Conservation (phyloP, 2,797 vertebrate species). For the Hapalemur alaotrensis region DNA sequence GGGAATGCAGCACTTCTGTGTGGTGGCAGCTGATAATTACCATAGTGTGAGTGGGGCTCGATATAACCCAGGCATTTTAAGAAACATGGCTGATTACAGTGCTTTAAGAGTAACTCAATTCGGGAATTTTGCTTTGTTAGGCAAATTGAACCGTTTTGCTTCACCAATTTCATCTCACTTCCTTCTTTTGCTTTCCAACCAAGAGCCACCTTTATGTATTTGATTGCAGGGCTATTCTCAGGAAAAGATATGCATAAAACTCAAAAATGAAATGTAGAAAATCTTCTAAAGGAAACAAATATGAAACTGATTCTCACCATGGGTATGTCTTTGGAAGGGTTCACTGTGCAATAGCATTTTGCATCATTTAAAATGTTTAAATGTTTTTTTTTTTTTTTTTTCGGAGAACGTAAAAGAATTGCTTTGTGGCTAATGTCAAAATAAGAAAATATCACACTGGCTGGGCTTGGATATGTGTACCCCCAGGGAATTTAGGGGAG, state of each 20-base stretch:
- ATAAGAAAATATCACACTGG: neutral
- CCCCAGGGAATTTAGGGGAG: neutral
- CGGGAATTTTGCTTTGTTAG: conserved; percentile 82
- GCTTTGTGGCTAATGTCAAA: conserved; percentile 10
- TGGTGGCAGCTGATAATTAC: conserved; percentile 85
- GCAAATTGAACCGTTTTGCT: conserved; percentile 78
- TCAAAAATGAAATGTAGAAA: conserved; percentile 54
- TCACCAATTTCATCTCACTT: conserved; percentile 70
- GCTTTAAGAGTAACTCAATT: conserved; percentile 71
- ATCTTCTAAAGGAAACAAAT: conserved; percentile 23
- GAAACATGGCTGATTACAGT: conserved; percentile 82
- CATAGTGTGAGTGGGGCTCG: conserved; percentile 76
- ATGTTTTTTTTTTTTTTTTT: neutral
- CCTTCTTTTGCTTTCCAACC: conserved; percentile 59
- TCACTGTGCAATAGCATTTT: neutral
- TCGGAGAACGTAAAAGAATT: neutral
- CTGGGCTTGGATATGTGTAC: neutral
- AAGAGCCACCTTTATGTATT: conserved; percentile 60
- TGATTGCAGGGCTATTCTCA: conserved; percentile 40
- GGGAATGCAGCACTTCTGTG: conserved; percentile 77
- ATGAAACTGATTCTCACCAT: neutral
- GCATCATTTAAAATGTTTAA: neutral
- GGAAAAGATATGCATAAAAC: conserved; percentile 47
- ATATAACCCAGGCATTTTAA: conserved; percentile 80
- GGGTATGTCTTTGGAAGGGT: neutral